Conservation (phyloP, 1,140 invertebrate genomes). For the Eriocheir sinensis region DNA sequence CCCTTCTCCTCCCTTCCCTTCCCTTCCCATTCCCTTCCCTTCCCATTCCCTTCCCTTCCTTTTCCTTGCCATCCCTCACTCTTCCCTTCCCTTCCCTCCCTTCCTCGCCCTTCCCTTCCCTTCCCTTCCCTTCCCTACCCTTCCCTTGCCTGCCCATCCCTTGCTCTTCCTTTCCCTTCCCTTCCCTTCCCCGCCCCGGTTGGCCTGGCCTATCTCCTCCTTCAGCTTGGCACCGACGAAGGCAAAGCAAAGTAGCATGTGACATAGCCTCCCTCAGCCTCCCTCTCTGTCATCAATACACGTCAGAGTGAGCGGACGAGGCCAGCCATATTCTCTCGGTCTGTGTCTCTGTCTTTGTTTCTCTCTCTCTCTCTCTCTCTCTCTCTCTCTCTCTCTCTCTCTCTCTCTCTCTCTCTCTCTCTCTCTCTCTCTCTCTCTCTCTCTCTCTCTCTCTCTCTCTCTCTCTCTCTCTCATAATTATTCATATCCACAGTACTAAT, state of each 20-base stretch:
- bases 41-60: too few species aligned
- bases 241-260: background rate
- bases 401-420: background rate
- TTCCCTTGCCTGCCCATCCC: too few species aligned
- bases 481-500: background rate
- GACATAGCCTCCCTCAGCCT: background rate
- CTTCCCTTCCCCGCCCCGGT: too few species aligned
- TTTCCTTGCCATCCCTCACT: too few species aligned
- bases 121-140: too few species aligned
- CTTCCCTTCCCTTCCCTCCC: too few species aligned
- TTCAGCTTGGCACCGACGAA: background rate
- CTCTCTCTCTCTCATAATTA: background rate
- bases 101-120: too few species aligned
- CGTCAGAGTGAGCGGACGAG: background rate
- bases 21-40: too few species aligned
- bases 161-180: too few species aligned
- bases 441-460: background rate
- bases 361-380: slow-evolving; percentile 13
- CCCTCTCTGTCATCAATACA: background rate
- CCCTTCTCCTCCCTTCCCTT: too few species aligned
- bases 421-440: slow-evolving; percentile 11
- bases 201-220: background rate
- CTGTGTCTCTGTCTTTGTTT: background rate
- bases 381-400: slow-evolving; percentile 3
- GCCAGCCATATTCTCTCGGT: background rate